phyloP scores from a whole-genome alignment of 2,888 invertebrate genomes.

The Nephrotoma guestfalica region DNA sequence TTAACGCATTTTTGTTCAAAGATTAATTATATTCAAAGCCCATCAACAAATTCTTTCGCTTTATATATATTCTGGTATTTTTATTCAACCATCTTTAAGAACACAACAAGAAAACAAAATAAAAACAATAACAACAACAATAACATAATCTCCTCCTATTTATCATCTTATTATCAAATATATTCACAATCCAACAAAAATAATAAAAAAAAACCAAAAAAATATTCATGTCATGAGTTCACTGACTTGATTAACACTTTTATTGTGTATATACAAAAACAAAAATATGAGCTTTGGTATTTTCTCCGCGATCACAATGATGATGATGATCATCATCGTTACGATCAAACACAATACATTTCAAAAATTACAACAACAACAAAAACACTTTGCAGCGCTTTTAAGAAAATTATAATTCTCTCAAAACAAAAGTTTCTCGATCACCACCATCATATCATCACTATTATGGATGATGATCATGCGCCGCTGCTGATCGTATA shows the following conservation, averaged over 20 bases:
- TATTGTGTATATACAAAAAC: not conserved
- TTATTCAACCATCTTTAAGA: not conserved
- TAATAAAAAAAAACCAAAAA: not conserved
- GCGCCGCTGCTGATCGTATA: not conserved
- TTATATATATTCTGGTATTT: not conserved
- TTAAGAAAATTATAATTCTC: not conserved
- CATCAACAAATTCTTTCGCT: not conserved
- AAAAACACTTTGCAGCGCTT: not conserved
- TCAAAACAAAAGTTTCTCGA: not conserved
- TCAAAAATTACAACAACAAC: not conserved
- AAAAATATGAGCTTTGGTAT: not conserved
- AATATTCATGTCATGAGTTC: constrained; percentile 5
- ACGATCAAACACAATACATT: not conserved
- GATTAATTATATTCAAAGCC: not conserved
- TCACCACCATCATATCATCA: not conserved
- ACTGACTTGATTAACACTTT: constrained; percentile 7
- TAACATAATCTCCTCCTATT: not conserved
- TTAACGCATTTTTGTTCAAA: not conserved
- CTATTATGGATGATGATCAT: not conserved
- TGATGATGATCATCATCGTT: not conserved
- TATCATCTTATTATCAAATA: constrained; percentile 6
- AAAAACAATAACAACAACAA: not conserved
- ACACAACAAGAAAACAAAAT: not conserved
- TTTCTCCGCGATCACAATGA: not conserved
- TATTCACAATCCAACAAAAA: constrained; percentile 6